Conservation (phyloP, 1,140 invertebrate genomes). For the Drosophila eugracilis region DNA sequence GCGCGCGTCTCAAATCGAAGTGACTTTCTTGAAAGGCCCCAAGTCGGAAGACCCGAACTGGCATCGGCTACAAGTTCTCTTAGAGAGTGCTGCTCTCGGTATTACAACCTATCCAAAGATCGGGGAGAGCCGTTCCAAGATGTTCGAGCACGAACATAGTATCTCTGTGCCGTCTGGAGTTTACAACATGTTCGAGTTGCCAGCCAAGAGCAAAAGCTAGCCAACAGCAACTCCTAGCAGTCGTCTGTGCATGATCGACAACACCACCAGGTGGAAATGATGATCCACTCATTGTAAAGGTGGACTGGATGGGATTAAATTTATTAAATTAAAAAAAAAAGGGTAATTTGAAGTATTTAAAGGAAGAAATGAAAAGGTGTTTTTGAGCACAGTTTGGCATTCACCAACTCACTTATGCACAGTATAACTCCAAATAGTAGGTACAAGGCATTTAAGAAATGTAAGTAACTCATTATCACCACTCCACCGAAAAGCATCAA, state of each 20-base stretch:
- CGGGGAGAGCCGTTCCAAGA: background rate
- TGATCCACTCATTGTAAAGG: conserved; percentile 25
- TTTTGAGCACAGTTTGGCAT: no score
- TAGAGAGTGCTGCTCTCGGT: background rate
- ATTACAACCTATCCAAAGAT: background rate
- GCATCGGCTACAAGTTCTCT: background rate
- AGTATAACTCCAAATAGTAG: background rate
- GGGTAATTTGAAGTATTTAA: background rate
- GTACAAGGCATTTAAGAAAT: background rate
- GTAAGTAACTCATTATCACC: background rate
- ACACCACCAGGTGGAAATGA: conserved; percentile 36
- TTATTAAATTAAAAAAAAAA: background rate
- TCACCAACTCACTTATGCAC: conserved; percentile 3
- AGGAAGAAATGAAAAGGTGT: no score
- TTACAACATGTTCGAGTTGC: background rate
- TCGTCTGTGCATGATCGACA: conserved; percentile 17
- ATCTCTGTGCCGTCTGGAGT: background rate
- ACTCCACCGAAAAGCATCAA: background rate
- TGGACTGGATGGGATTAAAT: conserved; percentile 6
- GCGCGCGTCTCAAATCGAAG: background rate
- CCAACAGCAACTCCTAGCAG: conserved; percentile 6
- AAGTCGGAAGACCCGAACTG: background rate
- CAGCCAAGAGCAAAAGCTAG: background rate
- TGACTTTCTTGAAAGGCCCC: background rate
- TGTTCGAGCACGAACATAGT: background rate